Conservation (phyloP, 2,888 invertebrate species). For the Troglohyphantes excavatus region DNA sequence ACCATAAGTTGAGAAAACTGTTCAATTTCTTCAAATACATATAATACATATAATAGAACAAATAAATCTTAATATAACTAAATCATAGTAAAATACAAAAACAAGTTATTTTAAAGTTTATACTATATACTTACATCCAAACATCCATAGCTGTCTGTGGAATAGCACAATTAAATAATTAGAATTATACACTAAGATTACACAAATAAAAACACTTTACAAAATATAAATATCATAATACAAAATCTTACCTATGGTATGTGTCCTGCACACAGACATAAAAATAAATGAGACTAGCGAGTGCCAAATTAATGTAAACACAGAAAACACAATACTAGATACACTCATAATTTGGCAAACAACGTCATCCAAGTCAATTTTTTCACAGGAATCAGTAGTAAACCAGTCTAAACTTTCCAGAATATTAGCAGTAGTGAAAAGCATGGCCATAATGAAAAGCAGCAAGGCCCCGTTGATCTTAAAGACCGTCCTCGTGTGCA, state of each 20-base stretch:
- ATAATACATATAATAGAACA: too few relatives aligned
- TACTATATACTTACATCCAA: not conserved
- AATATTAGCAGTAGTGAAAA: slow-evolving; percentile 80
- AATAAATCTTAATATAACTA: too few relatives aligned
- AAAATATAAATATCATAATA: not conserved
- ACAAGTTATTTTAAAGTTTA: not conserved
- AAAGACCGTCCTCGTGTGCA: slow-evolving; percentile 83
- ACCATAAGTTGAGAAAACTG: too few relatives aligned
- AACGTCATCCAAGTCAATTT: slow-evolving; percentile 80
- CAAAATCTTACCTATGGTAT: slow-evolving; percentile 83
- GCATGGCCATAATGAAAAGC: slow-evolving; percentile 81
- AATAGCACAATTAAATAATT: not conserved
- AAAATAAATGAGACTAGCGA: slow-evolving; percentile 82
- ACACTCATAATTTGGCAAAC: slow-evolving; percentile 82
- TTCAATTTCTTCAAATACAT: too few relatives aligned
- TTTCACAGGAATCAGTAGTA: slow-evolving; percentile 80
- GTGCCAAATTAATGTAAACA: slow-evolving; percentile 83
- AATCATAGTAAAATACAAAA: not conserved
- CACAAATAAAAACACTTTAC: not conserved
- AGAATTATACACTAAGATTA: not conserved
- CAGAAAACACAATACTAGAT: slow-evolving; percentile 81
- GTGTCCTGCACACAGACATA: slow-evolving; percentile 83
- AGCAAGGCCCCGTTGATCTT: slow-evolving; percentile 82
- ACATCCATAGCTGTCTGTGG: not conserved
- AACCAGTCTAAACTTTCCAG: slow-evolving; percentile 80